phyloP scores from a whole-genome alignment of 2,888 invertebrate genomes.

The Callinectes sapidus region DNA sequence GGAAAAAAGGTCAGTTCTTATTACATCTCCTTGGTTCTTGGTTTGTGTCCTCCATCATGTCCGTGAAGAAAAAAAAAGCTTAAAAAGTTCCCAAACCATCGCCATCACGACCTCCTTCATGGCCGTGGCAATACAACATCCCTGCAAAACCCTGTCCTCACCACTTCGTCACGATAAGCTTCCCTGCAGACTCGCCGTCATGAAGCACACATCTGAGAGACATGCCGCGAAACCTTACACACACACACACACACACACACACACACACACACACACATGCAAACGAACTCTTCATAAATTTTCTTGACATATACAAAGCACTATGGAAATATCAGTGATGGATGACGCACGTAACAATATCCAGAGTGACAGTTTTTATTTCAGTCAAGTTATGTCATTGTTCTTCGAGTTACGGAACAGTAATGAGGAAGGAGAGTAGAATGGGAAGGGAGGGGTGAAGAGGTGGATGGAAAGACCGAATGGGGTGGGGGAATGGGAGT shows the following conservation, averaged over 20 bases:
- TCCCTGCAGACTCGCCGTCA: background rate
- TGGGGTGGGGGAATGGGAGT: background rate
- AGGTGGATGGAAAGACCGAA: background rate
- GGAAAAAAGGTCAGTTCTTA: background rate
- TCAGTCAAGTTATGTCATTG: background rate
- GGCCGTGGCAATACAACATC: background rate
- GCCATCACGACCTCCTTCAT: background rate
- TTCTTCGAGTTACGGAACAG: background rate
- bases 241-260: background rate
- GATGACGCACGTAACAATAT: background rate
- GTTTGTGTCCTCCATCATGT: background rate
- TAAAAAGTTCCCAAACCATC: background rate
- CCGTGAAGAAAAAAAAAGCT: no score
- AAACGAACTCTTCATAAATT: background rate
- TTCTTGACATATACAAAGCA: background rate
- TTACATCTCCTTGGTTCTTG: background rate
- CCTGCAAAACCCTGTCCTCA: background rate
- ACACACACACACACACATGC: background rate
- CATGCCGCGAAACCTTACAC: background rate
- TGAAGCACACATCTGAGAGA: background rate
- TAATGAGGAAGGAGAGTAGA: background rate
- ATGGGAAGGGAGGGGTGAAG: background rate
- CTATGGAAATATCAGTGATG: background rate
- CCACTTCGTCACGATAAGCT: conserved; percentile 1
- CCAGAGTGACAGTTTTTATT: background rate